phyloP scores from a whole-genome alignment of 2,113 vertebrate species.

The Saguinus midas region DNA sequence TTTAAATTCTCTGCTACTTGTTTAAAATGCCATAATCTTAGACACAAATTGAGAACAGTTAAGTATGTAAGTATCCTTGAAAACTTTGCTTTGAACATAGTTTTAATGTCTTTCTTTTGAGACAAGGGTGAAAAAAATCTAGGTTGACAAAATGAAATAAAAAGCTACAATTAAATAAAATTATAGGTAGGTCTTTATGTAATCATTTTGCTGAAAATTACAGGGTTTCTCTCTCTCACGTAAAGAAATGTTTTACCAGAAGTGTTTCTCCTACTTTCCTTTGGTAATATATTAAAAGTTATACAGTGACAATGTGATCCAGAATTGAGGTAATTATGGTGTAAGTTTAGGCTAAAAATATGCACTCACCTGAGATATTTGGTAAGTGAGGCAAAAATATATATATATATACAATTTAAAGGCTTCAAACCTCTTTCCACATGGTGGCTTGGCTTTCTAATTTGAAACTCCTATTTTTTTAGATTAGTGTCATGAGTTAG shows the following conservation, averaged over 20 bases:
- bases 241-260: slow-evolving; percentile 58
- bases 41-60: slow-evolving; percentile 40
- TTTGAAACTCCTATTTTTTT: not conserved
- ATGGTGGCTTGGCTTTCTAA: not conserved
- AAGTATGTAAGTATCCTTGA: slow-evolving; percentile 28
- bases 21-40: slow-evolving; percentile 47
- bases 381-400: slow-evolving; percentile 15
- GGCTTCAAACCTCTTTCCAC: not conserved
- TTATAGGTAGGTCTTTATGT: slow-evolving; percentile 62
- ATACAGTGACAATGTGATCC: not conserved
- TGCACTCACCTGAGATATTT: not conserved
- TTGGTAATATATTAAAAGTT: not conserved
- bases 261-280: slow-evolving; percentile 58
- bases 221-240: slow-evolving; percentile 52
- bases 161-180: slow-evolving; percentile 70
- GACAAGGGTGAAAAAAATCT: not conserved
- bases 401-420: not conserved
- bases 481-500: not conserved
- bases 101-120: slow-evolving; percentile 41
- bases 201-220: slow-evolving; percentile 71
- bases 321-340: slow-evolving; percentile 32
- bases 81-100: slow-evolving; percentile 30
- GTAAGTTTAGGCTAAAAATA: slow-evolving; percentile 50
- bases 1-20: slow-evolving; percentile 14
- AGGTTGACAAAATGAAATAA: slow-evolving; percentile 54